phyloP scores from a whole-genome alignment of 2,113 vertebrate genomes.

The Bujurquina vittata region DNA sequence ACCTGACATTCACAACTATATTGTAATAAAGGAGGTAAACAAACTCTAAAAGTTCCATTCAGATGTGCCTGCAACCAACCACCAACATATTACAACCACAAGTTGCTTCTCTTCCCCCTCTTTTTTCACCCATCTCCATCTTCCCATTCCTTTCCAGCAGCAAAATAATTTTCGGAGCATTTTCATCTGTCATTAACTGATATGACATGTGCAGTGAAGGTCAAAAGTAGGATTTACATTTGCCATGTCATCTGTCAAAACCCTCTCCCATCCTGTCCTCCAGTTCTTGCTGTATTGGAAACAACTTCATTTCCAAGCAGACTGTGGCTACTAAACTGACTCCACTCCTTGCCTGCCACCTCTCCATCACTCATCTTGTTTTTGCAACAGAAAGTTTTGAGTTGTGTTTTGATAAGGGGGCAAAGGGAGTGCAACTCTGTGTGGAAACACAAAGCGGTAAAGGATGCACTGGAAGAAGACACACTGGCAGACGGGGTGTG shows the following conservation, averaged over 20 bases:
- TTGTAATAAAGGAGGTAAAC: conserved; percentile 69
- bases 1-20: conserved; percentile 43
- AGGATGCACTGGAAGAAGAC: conserved; percentile 29
- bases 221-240: conserved; percentile 26
- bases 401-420: conserved; percentile 32
- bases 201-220: not conserved
- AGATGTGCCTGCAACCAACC: conserved; percentile 27
- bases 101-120: not conserved
- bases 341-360: not conserved
- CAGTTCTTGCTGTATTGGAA: conserved; percentile 36
- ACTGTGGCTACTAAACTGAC: conserved; percentile 1
- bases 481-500: conserved; percentile 38
- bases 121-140: not conserved
- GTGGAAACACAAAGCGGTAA: conserved; percentile 24
- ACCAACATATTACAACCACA: conserved; percentile 20
- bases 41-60: conserved; percentile 56
- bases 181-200: not conserved
- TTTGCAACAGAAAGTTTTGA: conserved; percentile 51
- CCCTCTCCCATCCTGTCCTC: not conserved
- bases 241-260: conserved; percentile 4
- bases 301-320: conserved; percentile 30
- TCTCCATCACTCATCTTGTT: conserved; percentile 46
- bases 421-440: not conserved
- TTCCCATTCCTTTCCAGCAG: not conserved
- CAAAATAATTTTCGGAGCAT: not conserved